These are phyloP conservation scores for Caenorhabditis becei DNA, from an alignment of 2,888 invertebrate genomes.

Conservation along the genomic window DNA sequence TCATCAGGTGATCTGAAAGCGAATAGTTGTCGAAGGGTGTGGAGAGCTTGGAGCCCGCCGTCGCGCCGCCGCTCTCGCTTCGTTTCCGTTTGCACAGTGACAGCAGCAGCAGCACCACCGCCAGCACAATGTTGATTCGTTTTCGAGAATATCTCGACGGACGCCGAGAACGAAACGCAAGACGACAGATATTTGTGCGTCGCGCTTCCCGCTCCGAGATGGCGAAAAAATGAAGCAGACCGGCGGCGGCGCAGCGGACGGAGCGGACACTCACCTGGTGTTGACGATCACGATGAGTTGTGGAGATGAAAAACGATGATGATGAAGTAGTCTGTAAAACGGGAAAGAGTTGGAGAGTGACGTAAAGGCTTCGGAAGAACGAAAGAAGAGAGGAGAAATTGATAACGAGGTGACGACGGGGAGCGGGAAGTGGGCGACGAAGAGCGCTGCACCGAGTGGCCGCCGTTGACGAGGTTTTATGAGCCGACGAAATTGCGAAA, in stretches of 20 bases:
- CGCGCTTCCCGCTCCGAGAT: not conserved
- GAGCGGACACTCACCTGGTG: constrained; percentile 35
- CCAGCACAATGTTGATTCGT: constrained; percentile 52
- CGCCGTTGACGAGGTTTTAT: constrained; percentile 56
- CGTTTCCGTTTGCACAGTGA: constrained; percentile 54
- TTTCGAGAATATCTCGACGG: constrained; percentile 29
- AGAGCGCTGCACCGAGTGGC: constrained; percentile 32
- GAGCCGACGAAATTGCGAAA: constrained; percentile 50
- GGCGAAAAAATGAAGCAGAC: constrained; percentile 12
- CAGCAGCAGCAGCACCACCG: constrained; percentile 23
- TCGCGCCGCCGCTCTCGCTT: not conserved
- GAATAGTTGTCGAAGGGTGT: not conserved
- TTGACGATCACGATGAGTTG: constrained; percentile 49
- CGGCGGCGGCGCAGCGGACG: not conserved
- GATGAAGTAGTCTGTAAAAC: constrained; percentile 28
- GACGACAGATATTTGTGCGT: constrained; percentile 37
- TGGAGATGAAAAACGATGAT: constrained; percentile 19
- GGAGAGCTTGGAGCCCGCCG: constrained; percentile 18
- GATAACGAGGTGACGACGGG: constrained; percentile 50
- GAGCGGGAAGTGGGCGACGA: constrained; percentile 24
- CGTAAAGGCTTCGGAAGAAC: constrained; percentile 21
- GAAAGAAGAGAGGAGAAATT: constrained; percentile 34
- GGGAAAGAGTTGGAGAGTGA: constrained; percentile 14
- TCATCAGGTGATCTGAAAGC: constrained; percentile 54
- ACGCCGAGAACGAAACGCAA: not conserved